These are phyloP conservation scores for Procambarus virginalis DNA, from an alignment of 1,140 invertebrate genomes.

Conservation along the genomic window DNA sequence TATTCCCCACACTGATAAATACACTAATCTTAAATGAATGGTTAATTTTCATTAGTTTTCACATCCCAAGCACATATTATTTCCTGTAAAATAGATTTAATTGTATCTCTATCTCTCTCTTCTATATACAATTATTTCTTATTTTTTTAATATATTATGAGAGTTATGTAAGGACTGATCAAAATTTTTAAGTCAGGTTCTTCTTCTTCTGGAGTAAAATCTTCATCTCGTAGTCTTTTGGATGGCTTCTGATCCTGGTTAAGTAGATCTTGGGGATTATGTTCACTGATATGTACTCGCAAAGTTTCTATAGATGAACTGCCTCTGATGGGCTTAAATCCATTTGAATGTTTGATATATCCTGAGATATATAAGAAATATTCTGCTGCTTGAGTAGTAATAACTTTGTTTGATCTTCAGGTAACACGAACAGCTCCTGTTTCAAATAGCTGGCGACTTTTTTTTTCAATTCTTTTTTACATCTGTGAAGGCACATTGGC, in stretches of 20 bases:
- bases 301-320: background rate
- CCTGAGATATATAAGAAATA: no score
- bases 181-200: background rate
- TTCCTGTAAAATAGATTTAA: slow-evolving; percentile 1
- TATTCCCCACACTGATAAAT: no score
- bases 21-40: background rate
- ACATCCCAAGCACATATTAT: background rate
- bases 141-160: slow-evolving; percentile 9
- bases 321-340: background rate
- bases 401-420: background rate
- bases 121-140: background rate
- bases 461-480: slow-evolving; percentile 1
- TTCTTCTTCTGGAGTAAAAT: background rate
- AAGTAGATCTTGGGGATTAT: background rate
- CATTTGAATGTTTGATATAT: background rate
- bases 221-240: slow-evolving; percentile 1
- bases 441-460: slow-evolving; percentile 10
- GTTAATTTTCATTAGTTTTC: background rate
- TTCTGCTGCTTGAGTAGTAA: slow-evolving; percentile 7
- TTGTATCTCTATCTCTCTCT: background rate
- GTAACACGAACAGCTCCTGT: background rate
- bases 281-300: background rate
- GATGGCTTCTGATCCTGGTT: background rate
- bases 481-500: slow-evolving; percentile 7
- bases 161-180: slow-evolving; percentile 5